These are phyloP conservation scores for Mylabris phalerata DNA, from an alignment of 1,140 invertebrate species.

Conservation along the genomic window DNA sequence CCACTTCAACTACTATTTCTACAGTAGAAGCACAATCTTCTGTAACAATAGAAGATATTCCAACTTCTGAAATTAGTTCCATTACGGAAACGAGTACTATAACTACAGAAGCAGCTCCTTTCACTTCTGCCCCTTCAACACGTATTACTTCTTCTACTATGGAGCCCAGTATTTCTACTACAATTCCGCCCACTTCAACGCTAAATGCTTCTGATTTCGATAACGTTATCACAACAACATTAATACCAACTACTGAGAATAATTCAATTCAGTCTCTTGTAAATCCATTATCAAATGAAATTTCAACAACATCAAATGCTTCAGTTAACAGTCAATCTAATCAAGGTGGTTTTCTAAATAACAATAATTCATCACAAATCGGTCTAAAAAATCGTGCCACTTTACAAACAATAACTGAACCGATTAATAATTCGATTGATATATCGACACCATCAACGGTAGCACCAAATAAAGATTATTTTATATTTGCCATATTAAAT, in stretches of 20 bases:
- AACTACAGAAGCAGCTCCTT: too few relatives aligned
- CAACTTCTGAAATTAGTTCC: too few relatives aligned
- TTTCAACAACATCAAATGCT: not conserved
- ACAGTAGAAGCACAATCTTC: too few relatives aligned
- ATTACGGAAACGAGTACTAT: too few relatives aligned
- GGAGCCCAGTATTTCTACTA: not conserved
- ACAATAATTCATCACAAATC: not conserved
- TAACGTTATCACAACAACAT: not conserved
- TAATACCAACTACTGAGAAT: conserved; percentile 1
- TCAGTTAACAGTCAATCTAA: conserved; percentile 17
- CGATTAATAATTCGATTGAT: conserved; percentile 40
- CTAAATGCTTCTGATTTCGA: too few relatives aligned
- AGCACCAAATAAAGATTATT: conserved; percentile 51
- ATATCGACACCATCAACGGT: conserved; percentile 10
- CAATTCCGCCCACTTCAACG: too few relatives aligned
- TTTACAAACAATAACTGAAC: conserved; percentile 24
- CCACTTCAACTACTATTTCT: too few relatives aligned
- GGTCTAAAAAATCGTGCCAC: too few relatives aligned
- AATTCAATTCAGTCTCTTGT: not conserved
- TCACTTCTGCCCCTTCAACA: too few relatives aligned
- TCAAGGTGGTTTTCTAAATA: conserved; percentile 14
- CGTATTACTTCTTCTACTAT: not conserved
- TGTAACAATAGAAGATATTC: too few relatives aligned
- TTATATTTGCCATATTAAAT: conserved; percentile 62
- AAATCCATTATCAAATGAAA: not conserved